Conservation (phyloP, 2,888 invertebrate genomes). For the Nemapogon koenigi region DNA sequence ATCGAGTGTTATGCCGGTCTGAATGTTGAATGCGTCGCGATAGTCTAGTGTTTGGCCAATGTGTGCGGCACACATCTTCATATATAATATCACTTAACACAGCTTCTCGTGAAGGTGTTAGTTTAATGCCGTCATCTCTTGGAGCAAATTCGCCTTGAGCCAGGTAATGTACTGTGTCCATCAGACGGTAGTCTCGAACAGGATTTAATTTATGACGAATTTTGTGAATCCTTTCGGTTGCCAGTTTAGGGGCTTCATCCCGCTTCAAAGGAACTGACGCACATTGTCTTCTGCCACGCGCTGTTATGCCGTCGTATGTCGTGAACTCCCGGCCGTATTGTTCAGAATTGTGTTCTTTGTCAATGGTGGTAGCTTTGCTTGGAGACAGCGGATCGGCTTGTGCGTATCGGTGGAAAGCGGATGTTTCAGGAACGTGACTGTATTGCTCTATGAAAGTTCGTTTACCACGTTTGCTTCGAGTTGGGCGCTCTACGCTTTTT, state of each 20-base stretch:
- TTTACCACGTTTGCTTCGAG: constrained; percentile 30
- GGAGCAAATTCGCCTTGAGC: constrained; percentile 59
- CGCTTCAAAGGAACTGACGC: constrained; percentile 51
- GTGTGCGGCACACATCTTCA: constrained; percentile 57
- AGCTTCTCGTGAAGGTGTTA: constrained; percentile 53
- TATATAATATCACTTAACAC: constrained; percentile 57
- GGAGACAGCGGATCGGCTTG: constrained; percentile 38
- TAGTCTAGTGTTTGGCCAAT: constrained; percentile 50
- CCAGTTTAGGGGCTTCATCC: constrained; percentile 40
- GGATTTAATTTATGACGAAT: constrained; percentile 54
- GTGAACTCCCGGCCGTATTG: constrained; percentile 55
- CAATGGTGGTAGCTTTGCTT: constrained; percentile 42
- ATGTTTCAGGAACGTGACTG: constrained; percentile 49
- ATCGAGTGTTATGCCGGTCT: constrained; percentile 38
- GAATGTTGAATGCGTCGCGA: constrained; percentile 31
- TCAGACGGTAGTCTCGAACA: constrained; percentile 49
- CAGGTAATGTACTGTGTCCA: constrained; percentile 57
- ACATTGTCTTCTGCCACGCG: constrained; percentile 45
- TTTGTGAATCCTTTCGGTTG: constrained; percentile 50
- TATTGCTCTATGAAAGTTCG: constrained; percentile 54
- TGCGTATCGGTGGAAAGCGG: constrained; percentile 49
- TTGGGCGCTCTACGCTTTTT: constrained; percentile 24
- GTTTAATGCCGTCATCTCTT: constrained; percentile 52
- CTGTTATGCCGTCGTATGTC: constrained; percentile 51
- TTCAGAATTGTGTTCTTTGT: constrained; percentile 53